Evolutionary conservation across 2,797 vertebrate genomes (phyloP).

Genomic region (Malurus splendens): DNA sequence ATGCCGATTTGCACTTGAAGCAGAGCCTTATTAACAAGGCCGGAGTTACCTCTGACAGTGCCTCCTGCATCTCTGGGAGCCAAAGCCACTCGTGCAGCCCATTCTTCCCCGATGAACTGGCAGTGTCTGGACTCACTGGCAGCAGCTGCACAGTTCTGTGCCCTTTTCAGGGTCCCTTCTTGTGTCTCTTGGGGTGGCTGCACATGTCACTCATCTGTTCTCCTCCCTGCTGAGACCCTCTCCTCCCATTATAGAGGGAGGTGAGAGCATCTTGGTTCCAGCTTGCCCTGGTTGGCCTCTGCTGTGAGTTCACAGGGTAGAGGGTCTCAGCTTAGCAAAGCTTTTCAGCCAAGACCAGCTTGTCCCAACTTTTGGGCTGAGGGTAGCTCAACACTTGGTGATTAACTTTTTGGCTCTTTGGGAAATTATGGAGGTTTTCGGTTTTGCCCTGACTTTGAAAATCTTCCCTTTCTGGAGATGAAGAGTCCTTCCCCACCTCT

Average conservation of each 20-base stretch:
- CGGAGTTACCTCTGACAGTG: background rate
- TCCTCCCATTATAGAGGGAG: background rate
- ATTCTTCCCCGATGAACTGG: accelerated
- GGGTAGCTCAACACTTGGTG: background rate
- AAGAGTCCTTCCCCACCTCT: background rate
- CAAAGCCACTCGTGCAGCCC: accelerated
- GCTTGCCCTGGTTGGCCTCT: background rate
- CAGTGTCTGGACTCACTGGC: background rate
- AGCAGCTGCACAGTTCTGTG: background rate
- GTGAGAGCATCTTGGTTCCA: background rate
- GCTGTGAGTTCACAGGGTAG: background rate
- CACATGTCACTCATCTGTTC: background rate
- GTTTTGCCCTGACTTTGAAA: background rate
- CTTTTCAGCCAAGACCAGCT: background rate
- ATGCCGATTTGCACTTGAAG: background rate
- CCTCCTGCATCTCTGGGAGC: background rate
- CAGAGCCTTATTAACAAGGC: background rate
- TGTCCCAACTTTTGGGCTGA: background rate
- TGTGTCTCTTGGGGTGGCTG: background rate
- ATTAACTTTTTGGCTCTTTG: background rate
- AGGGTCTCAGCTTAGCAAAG: background rate
- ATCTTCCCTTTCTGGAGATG: background rate
- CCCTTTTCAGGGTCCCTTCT: background rate
- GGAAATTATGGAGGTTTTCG: background rate
- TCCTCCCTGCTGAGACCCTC: background rate